These are phyloP conservation scores for Harlomillsia oculata DNA, from an alignment of 1,140 invertebrate genomes.

Conservation along the genomic window DNA sequence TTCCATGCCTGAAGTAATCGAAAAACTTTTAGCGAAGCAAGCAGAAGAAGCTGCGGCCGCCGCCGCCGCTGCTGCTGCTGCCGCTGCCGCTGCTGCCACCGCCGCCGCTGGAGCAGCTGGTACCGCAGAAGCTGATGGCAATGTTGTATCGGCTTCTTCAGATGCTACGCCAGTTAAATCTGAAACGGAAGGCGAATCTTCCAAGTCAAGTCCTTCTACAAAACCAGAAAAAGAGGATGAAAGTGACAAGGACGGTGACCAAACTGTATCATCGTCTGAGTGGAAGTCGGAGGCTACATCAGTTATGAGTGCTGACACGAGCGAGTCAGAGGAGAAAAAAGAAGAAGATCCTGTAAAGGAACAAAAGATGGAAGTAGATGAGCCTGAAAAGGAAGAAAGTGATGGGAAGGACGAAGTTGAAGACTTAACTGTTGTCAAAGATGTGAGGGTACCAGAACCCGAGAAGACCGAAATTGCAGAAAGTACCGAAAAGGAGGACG, in stretches of 20 bases:
- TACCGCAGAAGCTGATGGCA: constrained; percentile 33
- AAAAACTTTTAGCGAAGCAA: constrained; percentile 61
- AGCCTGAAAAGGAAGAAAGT: constrained; percentile 36
- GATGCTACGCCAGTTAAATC: constrained; percentile 19
- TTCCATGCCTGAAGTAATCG: constrained; percentile 88
- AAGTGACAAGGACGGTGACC: constrained; percentile 27
- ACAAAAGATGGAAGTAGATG: constrained; percentile 32
- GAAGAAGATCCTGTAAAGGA: constrained; percentile 34
- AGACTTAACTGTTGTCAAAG: constrained; percentile 29
- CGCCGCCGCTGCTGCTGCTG: constrained; percentile 37
- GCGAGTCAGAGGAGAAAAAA: constrained; percentile 41
- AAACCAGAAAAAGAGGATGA: constrained; percentile 35
- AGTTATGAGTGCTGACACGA: constrained; percentile 14
- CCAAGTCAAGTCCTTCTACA: constrained; percentile 35
- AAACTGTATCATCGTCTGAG: constrained; percentile 26
- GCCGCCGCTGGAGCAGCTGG: constrained; percentile 1
- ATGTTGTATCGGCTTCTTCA: constrained; percentile 36
- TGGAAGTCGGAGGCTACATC: constrained; percentile 27
- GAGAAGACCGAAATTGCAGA: constrained; percentile 9
- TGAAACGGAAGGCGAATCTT: constrained; percentile 35
- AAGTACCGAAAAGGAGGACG: constrained; percentile 12
- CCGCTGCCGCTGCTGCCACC: constrained; percentile 27
- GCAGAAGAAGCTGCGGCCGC: constrained; percentile 43
- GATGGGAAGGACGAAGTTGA: constrained; percentile 37
- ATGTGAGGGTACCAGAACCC: constrained; percentile 28